Base-by-base conservation (phyloP, 2,113 vertebrate species). In the Bubalus kerabau region DNA sequence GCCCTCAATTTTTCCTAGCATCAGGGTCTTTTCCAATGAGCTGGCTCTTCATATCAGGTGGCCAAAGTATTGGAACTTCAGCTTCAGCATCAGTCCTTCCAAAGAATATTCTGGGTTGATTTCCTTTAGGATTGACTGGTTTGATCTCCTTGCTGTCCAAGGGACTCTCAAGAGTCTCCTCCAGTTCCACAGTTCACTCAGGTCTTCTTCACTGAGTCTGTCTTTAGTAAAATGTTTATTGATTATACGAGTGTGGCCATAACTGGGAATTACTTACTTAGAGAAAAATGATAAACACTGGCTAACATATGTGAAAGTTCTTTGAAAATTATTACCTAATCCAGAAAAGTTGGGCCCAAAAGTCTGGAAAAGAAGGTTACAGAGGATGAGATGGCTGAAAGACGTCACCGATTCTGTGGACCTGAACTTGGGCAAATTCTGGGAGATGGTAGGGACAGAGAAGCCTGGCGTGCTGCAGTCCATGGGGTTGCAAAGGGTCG, bases 281-380 rank as follows among this genome's bases (percentile, higher is more conserved):
- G 67, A 57, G 52, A 60, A 15, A 28, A 24, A 14, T 3, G 60
- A 46, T 52, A 16, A 43, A 24, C 0, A 6, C 40, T 2, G 5
- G 71, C 87, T 46, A 28, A 12, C 26, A 5, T 0, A 8, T 15
- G 54, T 16, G 52, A 26, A 21, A 19, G 46, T 30, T 60, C 36
- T 40, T 36, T 21, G 10, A 30, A 48, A 32, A 15, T 13, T 32
- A 4, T 15, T 17, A 0, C 2, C 6, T 9, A 0, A 40, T 71
- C n/a, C 14, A 10, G 76, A 64, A 56, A 43, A 57, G 86, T 36
- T 30, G 23, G n/a, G 67, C 67, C 36, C 19, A 71, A 71, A 71
- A 71, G 67, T 36, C 67, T 71, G 67, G n/a, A 71, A 71, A 40
- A 40, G 67, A 71, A n/a, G 5, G n/a, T 71, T 71, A 71, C n/a